A percentile compares a stretch with the other conserved stretches of the same genome.
Conservation (phyloP, 2,113 vertebrate species). For the Xenopus tropicalis region DNA sequence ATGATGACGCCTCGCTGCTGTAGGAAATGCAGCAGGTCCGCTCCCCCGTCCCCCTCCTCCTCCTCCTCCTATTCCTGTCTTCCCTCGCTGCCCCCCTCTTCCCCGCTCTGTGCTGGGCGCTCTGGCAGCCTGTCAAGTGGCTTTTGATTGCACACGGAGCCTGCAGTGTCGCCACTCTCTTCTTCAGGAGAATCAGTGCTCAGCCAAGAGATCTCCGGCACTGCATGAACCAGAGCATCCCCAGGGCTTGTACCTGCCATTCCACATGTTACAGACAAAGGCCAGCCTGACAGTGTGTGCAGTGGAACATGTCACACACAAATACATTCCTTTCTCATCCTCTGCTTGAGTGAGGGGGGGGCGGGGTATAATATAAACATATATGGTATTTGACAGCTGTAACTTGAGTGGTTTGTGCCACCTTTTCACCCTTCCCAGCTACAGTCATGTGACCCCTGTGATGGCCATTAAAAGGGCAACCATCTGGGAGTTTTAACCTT, state of each 20-base stretch:
- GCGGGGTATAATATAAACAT: too few relatives aligned
- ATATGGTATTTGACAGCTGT: too few relatives aligned
- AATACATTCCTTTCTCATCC: too few relatives aligned
- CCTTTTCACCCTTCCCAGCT: too few relatives aligned
- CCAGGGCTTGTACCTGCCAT: neutral
- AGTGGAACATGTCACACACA: conserved; percentile 21
- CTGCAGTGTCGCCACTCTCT: conserved; percentile 64
- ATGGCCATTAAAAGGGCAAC: too few relatives aligned
- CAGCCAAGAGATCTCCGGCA: conserved; percentile 1
- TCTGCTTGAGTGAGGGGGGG: too few relatives aligned
- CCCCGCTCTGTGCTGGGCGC: conserved; percentile 45
- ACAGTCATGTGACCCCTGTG: too few relatives aligned
- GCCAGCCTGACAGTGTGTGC: conserved; percentile 45
- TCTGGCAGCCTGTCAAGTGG: conserved; percentile 74
- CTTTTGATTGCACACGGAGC: conserved; percentile 66
- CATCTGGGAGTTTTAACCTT: too few relatives aligned
- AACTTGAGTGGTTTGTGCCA: too few relatives aligned
- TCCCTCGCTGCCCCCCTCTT: conserved; percentile 25
- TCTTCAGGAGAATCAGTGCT: conserved; percentile 36
- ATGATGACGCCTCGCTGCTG: conserved; percentile 67
- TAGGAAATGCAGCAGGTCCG: conserved; percentile 64
- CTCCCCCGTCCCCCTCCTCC: conserved; percentile 57
- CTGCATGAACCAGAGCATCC: neutral
- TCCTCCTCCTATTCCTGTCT: conserved; percentile 49
- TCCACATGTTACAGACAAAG: conserved; percentile 54